Evolutionary conservation across 2,888 invertebrate species (phyloP), one percentile per base, ranked within the genome.

Genomic region (Sarcophaga variegata): DNA sequence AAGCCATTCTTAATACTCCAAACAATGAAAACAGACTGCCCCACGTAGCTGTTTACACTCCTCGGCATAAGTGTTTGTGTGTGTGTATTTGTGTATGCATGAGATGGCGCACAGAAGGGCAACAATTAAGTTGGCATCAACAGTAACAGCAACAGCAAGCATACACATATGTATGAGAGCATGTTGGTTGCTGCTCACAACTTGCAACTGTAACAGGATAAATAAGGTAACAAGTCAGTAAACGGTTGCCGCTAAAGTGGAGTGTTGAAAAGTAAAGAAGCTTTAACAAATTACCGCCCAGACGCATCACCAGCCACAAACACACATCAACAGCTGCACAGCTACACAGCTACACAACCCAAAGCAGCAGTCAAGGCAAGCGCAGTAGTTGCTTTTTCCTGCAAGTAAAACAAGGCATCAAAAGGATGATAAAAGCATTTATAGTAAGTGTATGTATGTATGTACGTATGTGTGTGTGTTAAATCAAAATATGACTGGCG

Each of bases 201-300:
- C 79, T 66, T 22, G 66, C 79, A 70, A 83, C 78, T 75, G 74
- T 77, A 83, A 71, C 71, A 79, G 81, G 83, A 87, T 75, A 87
- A 84, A 87, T 81, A 84, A 85, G 69, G 80, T 85, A 77, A 85
- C 75, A 87, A 88, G 83, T 85, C 77, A 25, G 86, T 86, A 81
- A 83, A 85, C 82, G 77, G 76, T 87, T 83, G 79, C 83, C 78
- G 80, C 86, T 88, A 85, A 84, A 84, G 75, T 75, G 80, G 91
- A 91, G 92, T 92, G 92, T 92, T 92, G 92, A 92, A 92, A 92
- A 92, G 92, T 92, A 91, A 92, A 91, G 92, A 92, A 92, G 92
- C 91, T 90, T 92, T 92, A 91, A 92, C 92, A 91, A 92, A 92
- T 92, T 92, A 91, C 92, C 91, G 92, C 91, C 92, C 92, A 91